Base-by-base conservation (phyloP, 2,113 vertebrate species). In the Actenoides lindsayi region DNA sequence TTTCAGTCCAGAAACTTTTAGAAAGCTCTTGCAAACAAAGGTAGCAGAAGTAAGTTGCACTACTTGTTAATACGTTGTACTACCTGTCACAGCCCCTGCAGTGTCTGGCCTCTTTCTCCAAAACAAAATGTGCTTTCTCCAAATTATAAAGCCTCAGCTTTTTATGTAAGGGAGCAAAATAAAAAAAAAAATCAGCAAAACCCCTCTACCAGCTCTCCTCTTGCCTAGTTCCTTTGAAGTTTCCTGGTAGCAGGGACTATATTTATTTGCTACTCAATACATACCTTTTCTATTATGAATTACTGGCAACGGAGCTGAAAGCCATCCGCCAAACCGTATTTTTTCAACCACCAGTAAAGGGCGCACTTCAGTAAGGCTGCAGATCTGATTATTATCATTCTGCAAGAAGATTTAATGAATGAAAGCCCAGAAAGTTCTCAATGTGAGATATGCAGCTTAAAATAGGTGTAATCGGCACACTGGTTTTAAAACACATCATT, bases 401-500 rank as follows among this genome's bases (percentile, higher is more conserved):
- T 64, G 54, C 33, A 63, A 39, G 27, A 53, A 39, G 42, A 41
- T 31, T 7, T n/a, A 62, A 62, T 41, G 67, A 70, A 42, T 54
- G 64, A 68, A 10, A 60, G 25, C 14, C 16, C 25, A 21, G 70
- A 46, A 81, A 44, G 37, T 46, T 87, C 59, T 63, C 21, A 9
- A 1, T 33, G 23, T 62, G 14, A 42, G 24, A 28, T 11, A 37
- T 0, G 51, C 35, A 33, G 16, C n/a, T 84, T 74, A 19, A 75
- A 44, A 65, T 3, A 57, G 24, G 20, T 44, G 9, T 12, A 33
- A 19, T 1, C 10, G n/a, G 13, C 16, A 6, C 14, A 20, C 5
- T 11, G 59, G 0, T 56, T 63, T 70, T 44, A 12, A 44, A 87
- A 41, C 5, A 3, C 5, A 12, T 1, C 0, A 1, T 5, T 57